Evolutionary conservation across 2,888 invertebrate species (phyloP).

Genomic region (Tipula unca): DNA sequence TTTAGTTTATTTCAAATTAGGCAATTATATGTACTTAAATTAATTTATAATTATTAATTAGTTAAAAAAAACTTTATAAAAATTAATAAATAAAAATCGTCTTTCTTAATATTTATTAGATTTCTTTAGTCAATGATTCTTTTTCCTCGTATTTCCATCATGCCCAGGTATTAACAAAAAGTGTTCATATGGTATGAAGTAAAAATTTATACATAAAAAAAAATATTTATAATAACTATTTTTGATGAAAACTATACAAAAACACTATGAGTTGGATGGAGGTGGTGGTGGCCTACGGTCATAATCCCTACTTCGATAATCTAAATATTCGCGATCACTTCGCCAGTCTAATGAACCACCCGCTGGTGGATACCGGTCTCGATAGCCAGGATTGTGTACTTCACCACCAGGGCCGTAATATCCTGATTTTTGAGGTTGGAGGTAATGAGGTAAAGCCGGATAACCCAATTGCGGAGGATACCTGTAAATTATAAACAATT

Average conservation of each 20-base stretch:
- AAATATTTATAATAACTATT: neutral
- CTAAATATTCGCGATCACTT: conserved; percentile 46
- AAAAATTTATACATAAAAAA: neutral
- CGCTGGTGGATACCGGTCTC: conserved; percentile 44
- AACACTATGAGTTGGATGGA: conserved; percentile 26
- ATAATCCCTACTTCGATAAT: conserved; percentile 54
- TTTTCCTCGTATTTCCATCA: neutral
- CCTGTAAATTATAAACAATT: conserved; percentile 27
- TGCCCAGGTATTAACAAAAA: neutral
- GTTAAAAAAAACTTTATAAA: neutral
- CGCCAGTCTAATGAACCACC: conserved; percentile 38
- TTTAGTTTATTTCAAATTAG: neutral
- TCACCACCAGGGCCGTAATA: conserved; percentile 43
- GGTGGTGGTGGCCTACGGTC: conserved; percentile 57
- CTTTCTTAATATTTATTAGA: neutral
- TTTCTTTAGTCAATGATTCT: neutral
- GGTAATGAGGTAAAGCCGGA: conserved; percentile 35
- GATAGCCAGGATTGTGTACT: conserved; percentile 36
- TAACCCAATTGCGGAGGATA: conserved; percentile 33
- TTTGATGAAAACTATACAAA: neutral
- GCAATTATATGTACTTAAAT: neutral
- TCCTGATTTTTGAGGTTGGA: conserved; percentile 30
- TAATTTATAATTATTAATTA: neutral
- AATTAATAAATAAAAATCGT: conserved; percentile 3
- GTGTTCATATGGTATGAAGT: neutral